A percentile compares a stretch with the other conserved stretches of the same genome.
Conservation (phyloP, 2,888 invertebrate genomes). For the Caenorhabditis sp. region DNA sequence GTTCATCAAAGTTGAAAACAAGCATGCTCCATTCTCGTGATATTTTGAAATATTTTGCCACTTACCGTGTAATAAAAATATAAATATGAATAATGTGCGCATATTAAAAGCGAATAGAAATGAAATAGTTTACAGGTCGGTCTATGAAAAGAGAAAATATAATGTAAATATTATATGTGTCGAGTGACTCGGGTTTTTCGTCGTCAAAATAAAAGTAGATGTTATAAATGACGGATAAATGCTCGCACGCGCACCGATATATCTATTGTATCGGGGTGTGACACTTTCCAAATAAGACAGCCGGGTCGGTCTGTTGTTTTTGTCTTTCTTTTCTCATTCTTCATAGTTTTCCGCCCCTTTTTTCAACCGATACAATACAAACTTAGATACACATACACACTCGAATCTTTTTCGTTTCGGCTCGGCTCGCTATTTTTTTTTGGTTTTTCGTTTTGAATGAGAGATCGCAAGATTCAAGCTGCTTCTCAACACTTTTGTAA, state of each 20-base stretch:
- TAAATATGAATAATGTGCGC: neutral
- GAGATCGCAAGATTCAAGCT: too few relatives aligned
- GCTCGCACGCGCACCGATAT: slow-evolving; percentile 17
- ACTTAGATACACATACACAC: slow-evolving; percentile 8
- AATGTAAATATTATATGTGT: neutral
- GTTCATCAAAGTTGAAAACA: too few relatives aligned
- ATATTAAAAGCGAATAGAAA: neutral
- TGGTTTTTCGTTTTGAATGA: too few relatives aligned
- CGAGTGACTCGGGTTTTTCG: neutral
- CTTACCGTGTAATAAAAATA: neutral
- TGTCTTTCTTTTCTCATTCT: slow-evolving; percentile 31
- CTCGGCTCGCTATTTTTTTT: neutral
- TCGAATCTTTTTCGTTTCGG: neutral
- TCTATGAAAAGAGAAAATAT: neutral
- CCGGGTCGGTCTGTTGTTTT: slow-evolving; percentile 24
- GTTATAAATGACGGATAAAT: slow-evolving; percentile 1
- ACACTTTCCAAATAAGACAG: slow-evolving; percentile 46
- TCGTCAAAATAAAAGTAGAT: neutral
- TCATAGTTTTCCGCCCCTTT: slow-evolving; percentile 38
- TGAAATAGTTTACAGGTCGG: neutral
- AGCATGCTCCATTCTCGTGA: too few relatives aligned
- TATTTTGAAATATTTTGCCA: too few relatives aligned
- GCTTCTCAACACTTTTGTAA: too few relatives aligned
- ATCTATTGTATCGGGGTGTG: slow-evolving; percentile 18
- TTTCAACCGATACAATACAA: slow-evolving; percentile 41